Evolutionary conservation across 2,888 invertebrate species (phyloP).

Genomic region (Ptychoptera contaminata): DNA sequence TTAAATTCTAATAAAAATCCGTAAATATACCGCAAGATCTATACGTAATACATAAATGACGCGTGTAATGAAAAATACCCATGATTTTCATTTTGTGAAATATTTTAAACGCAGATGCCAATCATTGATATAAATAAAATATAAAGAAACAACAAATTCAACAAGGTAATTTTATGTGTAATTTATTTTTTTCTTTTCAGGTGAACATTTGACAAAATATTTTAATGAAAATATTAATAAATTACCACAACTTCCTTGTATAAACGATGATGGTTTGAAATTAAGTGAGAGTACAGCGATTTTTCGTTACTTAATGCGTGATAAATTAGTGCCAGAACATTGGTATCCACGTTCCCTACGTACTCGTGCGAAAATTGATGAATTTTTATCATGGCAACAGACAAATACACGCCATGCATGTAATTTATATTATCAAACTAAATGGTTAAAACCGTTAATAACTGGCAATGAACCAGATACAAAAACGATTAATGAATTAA

Average conservation of each 20-base stretch:
- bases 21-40: too few relatives aligned
- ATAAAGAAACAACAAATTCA: too few relatives aligned
- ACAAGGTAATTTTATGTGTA: too few relatives aligned
- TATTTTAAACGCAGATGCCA: too few relatives aligned
- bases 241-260: constrained; percentile 46
- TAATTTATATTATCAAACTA: constrained; percentile 40
- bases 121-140: too few relatives aligned
- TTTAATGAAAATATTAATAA: constrained; percentile 40
- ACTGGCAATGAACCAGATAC: constrained; percentile 32
- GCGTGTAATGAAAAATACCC: too few relatives aligned
- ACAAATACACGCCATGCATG: constrained; percentile 41
- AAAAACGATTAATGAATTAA: constrained; percentile 17
- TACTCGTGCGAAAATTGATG: constrained; percentile 46
- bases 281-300: constrained; percentile 55
- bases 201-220: constrained; percentile 45
- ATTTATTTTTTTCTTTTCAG: constrained; percentile 23
- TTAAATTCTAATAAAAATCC: too few relatives aligned
- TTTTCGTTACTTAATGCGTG: constrained; percentile 43
- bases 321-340: constrained; percentile 37
- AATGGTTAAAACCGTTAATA: constrained; percentile 34
- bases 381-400: constrained; percentile 62
- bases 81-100: too few relatives aligned
- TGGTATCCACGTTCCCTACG: constrained; percentile 51
- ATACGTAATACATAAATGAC: too few relatives aligned
- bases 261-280: constrained; percentile 49